phyloP scores from a whole-genome alignment of 2,888 invertebrate species.

The Atethmia centrago region DNA sequence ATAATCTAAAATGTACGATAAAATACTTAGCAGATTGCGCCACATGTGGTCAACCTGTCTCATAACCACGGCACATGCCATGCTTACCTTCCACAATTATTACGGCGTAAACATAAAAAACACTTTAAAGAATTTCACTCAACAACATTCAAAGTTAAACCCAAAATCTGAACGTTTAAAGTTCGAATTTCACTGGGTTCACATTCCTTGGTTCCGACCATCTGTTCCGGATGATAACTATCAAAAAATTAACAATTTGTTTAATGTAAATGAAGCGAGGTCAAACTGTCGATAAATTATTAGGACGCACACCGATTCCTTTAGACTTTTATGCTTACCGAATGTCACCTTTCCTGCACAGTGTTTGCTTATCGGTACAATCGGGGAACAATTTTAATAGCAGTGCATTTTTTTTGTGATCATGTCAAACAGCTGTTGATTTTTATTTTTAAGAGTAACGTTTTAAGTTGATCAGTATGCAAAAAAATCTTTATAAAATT shows the following conservation, averaged over 20 bases:
- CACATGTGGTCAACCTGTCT: constrained; percentile 91
- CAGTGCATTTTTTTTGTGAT: constrained; percentile 70
- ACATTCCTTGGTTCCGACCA: constrained; percentile 75
- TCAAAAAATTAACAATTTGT: constrained; percentile 91
- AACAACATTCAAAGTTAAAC: constrained; percentile 48
- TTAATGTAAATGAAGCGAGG: constrained; percentile 90
- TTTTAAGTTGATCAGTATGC: neutral
- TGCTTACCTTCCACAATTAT: constrained; percentile 86
- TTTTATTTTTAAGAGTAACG: constrained; percentile 44
- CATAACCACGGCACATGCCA: constrained; percentile 89
- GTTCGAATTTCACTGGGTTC: constrained; percentile 58
- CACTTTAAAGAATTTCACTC: constrained; percentile 72
- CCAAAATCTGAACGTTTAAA: constrained; percentile 40
- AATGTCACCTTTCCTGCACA: constrained; percentile 87
- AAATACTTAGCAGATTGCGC: constrained; percentile 87
- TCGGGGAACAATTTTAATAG: constrained; percentile 82
- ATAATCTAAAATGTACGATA: constrained; percentile 84
- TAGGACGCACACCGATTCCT: constrained; percentile 84
- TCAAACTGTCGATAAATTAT: constrained; percentile 88
- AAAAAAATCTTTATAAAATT: neutral
- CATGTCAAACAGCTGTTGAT: constrained; percentile 78
- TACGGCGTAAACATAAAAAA: constrained; percentile 82
- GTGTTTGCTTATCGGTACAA: constrained; percentile 84
- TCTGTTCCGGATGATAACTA: constrained; percentile 90
- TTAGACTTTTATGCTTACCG: constrained; percentile 85